phyloP scores from a whole-genome alignment of 2,113 vertebrate genomes.

The Rhinichthys klamathensis region DNA sequence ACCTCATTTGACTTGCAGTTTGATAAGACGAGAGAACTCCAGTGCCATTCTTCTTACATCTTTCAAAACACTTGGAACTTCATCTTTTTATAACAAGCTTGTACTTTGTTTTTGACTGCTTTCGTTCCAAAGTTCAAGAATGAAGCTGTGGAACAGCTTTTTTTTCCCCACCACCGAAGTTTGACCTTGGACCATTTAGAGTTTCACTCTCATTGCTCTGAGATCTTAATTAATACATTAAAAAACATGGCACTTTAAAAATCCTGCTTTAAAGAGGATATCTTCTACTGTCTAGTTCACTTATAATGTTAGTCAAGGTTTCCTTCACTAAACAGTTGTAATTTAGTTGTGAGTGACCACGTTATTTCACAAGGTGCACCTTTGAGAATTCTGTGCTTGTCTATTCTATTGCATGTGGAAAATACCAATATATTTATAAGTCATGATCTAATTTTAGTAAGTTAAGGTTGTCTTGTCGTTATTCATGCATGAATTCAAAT shows the following conservation, averaged over 20 bases:
- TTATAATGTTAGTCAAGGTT: background rate
- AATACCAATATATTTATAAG: background rate
- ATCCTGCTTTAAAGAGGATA: background rate
- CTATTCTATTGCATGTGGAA: background rate
- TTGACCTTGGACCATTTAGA: background rate
- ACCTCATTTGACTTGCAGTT: slow-evolving; percentile 8
- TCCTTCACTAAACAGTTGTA: too few species aligned
- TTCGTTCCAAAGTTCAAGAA: background rate
- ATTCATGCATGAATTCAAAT: too few species aligned
- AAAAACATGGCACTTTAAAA: too few species aligned
- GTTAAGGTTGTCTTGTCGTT: too few species aligned
- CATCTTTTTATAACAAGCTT: slow-evolving; percentile 13
- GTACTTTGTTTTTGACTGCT: background rate
- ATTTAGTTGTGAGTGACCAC: too few species aligned
- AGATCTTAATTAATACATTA: background rate
- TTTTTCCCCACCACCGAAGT: background rate
- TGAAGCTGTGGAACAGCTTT: background rate
- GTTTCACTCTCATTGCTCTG: background rate
- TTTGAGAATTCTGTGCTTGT: too few species aligned
- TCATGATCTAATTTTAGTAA: too few species aligned
- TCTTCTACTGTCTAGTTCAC: background rate
- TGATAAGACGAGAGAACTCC: background rate
- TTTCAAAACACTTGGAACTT: background rate
- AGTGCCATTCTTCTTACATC: slow-evolving; percentile 17
- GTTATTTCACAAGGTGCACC: background rate